These are phyloP conservation scores for Rhinophrynus dorsalis DNA, from an alignment of 2,797 vertebrate genomes.

Conservation along the genomic window DNA sequence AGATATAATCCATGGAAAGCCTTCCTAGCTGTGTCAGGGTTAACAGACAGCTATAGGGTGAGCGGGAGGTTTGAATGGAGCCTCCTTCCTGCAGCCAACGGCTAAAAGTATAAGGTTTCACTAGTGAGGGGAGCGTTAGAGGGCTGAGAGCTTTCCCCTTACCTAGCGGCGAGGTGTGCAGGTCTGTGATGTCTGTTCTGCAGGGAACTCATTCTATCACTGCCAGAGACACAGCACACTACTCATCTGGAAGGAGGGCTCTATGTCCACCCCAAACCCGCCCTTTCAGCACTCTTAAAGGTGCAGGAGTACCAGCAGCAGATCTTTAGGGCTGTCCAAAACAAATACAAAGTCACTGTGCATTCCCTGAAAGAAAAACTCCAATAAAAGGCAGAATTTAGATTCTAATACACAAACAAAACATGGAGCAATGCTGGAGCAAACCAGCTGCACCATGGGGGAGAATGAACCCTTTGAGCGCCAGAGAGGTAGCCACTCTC, in stretches of 20 bases:
- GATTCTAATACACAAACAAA: too few species aligned
- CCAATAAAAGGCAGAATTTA: too few species aligned
- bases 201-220: not conserved
- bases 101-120: not conserved
- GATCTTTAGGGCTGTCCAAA: too few species aligned
- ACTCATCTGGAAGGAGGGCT: not conserved
- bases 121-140: not conserved
- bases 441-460: too few species aligned
- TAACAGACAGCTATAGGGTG: not conserved
- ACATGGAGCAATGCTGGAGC: too few species aligned
- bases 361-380: too few species aligned
- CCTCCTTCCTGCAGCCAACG: not conserved
- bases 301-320: not conserved
- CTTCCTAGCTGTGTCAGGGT: not conserved
- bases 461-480: too few species aligned
- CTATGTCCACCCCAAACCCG: not conserved
- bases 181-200: not conserved
- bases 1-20: too few species aligned
- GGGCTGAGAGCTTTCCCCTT: not conserved
- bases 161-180: not conserved
- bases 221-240: not conserved
- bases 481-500: too few species aligned
- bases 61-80: not conserved
- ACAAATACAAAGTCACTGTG: too few species aligned
- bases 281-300: constrained; percentile 2